These are phyloP conservation scores for Montipora cactus DNA, from an alignment of 64 coral and sea anemone species.

Conservation along the genomic window DNA sequence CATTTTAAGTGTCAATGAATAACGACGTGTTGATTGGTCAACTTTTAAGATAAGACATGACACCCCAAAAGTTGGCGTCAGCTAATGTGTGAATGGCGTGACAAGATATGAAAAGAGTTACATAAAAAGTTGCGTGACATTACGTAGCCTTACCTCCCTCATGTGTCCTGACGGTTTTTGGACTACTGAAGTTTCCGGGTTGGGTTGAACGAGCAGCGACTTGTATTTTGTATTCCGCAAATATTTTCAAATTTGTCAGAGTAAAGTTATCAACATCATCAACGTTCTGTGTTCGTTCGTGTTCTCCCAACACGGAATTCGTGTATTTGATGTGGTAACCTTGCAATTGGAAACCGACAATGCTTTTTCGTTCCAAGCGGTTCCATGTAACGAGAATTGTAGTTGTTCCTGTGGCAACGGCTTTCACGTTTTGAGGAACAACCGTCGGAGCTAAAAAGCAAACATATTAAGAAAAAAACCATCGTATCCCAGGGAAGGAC, in stretches of 20 bases:
- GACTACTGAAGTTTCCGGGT: conserved; percentile 37
- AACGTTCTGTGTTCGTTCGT: no score
- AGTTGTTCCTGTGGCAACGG: not conserved
- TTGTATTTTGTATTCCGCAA: conserved; percentile 31
- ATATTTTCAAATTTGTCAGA: conserved; percentile 11
- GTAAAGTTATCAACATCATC: not conserved
- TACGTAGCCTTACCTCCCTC: conserved; percentile 31
- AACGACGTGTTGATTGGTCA: not conserved
- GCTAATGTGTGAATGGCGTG: no score
- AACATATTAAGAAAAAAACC: not conserved
- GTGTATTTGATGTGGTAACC: conserved; percentile 35
- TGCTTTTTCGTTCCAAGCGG: no score
- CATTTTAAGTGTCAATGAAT: not conserved
- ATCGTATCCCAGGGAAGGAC: no score
- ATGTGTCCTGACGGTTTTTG: not conserved
- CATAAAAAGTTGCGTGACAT: no score
- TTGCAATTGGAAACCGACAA: not conserved
- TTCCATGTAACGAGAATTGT: conserved; percentile 33
- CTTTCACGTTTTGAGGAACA: conserved; percentile 15
- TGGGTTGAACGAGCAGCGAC: conserved; percentile 35
- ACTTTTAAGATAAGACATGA: not conserved
- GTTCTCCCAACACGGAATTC: not conserved
- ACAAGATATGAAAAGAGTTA: no score
- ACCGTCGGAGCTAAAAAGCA: conserved; percentile 23
- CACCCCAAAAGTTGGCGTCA: not conserved